Evolutionary conservation across 2,113 vertebrate genomes (phyloP).

Genomic region (Athene cunicularia): DNA sequence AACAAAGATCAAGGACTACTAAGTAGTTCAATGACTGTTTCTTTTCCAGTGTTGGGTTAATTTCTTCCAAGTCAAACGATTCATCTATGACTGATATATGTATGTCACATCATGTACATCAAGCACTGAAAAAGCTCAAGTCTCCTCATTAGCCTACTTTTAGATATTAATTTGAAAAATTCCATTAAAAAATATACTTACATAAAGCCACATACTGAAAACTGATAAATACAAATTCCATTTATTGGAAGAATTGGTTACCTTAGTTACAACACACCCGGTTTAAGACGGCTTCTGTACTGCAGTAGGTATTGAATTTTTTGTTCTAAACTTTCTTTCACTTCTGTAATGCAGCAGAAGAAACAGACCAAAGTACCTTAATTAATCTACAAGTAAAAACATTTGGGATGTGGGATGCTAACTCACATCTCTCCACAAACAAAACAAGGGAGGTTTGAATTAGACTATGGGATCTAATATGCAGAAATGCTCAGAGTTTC

Average conservation of each 20-base stretch:
- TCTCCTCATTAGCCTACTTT: neutral
- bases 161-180: neutral
- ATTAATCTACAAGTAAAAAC: neutral
- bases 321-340: neutral
- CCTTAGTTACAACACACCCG: neutral
- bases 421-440: neutral
- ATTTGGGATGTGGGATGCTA: neutral
- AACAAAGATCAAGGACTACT: conserved; percentile 24
- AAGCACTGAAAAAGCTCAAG: neutral
- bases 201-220: neutral
- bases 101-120: neutral
- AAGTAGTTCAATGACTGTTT: neutral
- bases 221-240: neutral
- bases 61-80: neutral
- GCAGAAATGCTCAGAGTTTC: neutral
- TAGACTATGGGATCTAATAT: neutral
- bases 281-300: neutral
- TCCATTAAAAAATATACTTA: neutral
- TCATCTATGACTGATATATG: neutral
- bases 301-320: neutral
- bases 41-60: neutral
- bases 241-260: neutral
- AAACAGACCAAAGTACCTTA: neutral
- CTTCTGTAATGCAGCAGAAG: neutral
- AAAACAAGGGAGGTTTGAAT: neutral